phyloP scores from a whole-genome alignment of 1,140 invertebrate species.

The Venustaconcha ellipsiformis region DNA sequence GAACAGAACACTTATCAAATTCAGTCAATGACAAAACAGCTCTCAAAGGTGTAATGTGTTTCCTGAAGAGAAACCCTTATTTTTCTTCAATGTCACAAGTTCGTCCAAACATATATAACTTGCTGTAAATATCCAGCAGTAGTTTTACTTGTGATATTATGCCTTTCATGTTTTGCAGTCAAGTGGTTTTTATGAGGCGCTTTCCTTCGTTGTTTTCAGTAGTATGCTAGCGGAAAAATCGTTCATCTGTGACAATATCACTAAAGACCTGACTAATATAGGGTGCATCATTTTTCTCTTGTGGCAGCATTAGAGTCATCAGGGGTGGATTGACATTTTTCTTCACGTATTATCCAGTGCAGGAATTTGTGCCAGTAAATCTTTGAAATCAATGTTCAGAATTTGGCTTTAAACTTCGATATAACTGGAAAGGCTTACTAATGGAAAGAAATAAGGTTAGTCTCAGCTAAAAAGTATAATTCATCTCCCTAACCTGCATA shows the following conservation, averaged over 20 bases:
- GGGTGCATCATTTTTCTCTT: background rate
- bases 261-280: background rate
- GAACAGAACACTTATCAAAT: background rate
- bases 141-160: background rate
- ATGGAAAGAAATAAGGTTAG: too few species aligned
- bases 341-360: slow-evolving; percentile 7
- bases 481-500: too few species aligned
- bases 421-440: too few species aligned
- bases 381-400: background rate
- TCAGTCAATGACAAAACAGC: background rate
- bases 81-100: background rate
- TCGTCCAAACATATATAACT: background rate
- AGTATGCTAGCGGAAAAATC: background rate
- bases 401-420: background rate
- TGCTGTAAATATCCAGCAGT: slow-evolving; percentile 12
- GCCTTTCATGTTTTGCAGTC: background rate
- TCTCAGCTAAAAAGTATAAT: too few species aligned
- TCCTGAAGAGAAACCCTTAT: background rate
- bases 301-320: slow-evolving; percentile 14
- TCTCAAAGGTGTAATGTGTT: background rate
- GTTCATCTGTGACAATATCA: background rate
- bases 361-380: background rate
- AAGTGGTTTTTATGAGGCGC: slow-evolving; percentile 6
- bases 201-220: slow-evolving; percentile 7
- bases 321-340: slow-evolving; percentile 13